Evolutionary conservation across 1,140 invertebrate genomes (phyloP).

Genomic region (Probaryconus sp.): DNA sequence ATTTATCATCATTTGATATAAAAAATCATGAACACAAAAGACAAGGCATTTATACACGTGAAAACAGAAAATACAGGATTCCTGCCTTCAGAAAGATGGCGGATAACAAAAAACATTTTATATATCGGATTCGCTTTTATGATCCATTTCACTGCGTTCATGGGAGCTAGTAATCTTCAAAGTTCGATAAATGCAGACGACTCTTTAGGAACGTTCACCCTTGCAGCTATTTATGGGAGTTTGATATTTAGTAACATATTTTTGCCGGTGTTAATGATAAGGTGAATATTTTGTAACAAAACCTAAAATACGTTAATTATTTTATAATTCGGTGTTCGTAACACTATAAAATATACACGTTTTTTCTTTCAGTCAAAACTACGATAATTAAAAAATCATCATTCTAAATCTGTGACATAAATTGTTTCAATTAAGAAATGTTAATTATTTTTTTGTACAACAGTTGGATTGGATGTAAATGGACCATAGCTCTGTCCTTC

Average conservation of each 20-base stretch:
- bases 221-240: slow-evolving; percentile 88
- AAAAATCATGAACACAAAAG: slow-evolving; percentile 43
- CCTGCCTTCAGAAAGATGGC: slow-evolving; percentile 80
- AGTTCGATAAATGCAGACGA: slow-evolving; percentile 85
- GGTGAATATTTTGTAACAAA: slow-evolving; percentile 70
- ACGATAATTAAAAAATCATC: too few relatives aligned
- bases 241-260: slow-evolving; percentile 90
- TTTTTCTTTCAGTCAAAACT: too few relatives aligned
- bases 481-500: slow-evolving; percentile 91
- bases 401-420: too few relatives aligned
- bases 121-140: slow-evolving; percentile 88
- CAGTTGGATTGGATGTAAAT: slow-evolving; percentile 90
- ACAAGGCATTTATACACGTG: slow-evolving; percentile 63
- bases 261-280: slow-evolving; percentile 86
- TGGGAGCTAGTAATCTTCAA: slow-evolving; percentile 88
- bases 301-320: slow-evolving; percentile 35
- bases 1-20: background rate
- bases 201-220: slow-evolving; percentile 84
- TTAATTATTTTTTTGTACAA: too few relatives aligned
- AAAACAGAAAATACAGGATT: slow-evolving; percentile 59
- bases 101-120: slow-evolving; percentile 85
- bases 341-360: too few relatives aligned
- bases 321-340: background rate
- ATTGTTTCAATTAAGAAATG: too few relatives aligned
- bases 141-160: slow-evolving; percentile 90